A percentile compares a stretch with the other conserved stretches of the same genome.
phyloP scores from a whole-genome alignment of 2,797 vertebrate genomes.

The Pseudocheirus occidentalis region DNA sequence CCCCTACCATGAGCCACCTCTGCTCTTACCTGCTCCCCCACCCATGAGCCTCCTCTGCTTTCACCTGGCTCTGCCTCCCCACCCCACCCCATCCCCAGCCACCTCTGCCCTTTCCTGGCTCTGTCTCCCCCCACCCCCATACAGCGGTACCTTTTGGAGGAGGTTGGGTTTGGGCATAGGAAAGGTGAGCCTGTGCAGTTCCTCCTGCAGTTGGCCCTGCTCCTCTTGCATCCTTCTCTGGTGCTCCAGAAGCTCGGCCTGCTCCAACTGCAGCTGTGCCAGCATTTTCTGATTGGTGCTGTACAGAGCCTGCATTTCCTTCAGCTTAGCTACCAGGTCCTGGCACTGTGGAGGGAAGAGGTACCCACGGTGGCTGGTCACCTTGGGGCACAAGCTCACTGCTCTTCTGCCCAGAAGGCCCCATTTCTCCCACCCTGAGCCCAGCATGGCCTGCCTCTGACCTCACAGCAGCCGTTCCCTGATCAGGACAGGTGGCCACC shows the following conservation, averaged over 20 bases:
- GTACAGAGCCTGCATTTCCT: constrained; percentile 86
- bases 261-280: constrained; percentile 78
- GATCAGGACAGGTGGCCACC: neutral
- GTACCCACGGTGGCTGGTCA: neutral
- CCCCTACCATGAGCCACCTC: neutral
- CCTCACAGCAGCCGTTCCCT: neutral
- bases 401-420: neutral
- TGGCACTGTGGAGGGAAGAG: constrained; percentile 84
- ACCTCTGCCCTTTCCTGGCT: too few relatives aligned
- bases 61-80: neutral
- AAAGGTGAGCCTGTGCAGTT: constrained; percentile 70
- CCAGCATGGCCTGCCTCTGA: neutral
- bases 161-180: constrained; percentile 62
- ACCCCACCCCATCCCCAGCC: too few relatives aligned
- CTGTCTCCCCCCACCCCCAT: neutral
- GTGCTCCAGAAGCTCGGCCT: constrained; percentile 85
- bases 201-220: constrained; percentile 77
- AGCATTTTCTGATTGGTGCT: constrained; percentile 87
- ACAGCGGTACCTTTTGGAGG: constrained; percentile 65
- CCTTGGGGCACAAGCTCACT: too few relatives aligned
- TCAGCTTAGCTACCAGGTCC: constrained; percentile 84
- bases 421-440: neutral
- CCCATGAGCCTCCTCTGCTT: neutral
- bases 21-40: too few relatives aligned
- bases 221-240: constrained; percentile 85